Conservation (phyloP, 2,113 vertebrate genomes). For the Psilopogon haemacephalus region DNA sequence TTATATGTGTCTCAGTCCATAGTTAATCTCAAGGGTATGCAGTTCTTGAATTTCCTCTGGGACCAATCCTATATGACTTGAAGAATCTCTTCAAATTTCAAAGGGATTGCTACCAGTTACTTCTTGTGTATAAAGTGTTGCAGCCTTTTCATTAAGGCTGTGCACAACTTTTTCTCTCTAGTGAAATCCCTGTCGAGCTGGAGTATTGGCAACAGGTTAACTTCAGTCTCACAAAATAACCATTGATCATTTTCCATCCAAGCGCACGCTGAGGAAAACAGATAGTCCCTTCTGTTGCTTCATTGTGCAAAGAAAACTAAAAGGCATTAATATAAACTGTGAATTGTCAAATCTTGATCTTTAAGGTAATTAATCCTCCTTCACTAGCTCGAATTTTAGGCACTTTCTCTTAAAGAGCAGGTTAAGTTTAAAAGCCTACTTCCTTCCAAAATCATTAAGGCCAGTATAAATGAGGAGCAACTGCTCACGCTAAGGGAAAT, state of each 20-base stretch:
- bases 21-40: not conserved
- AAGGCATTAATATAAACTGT: not conserved
- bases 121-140: not conserved
- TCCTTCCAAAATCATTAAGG: constrained; percentile 27
- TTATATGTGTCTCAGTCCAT: not conserved
- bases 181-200: not conserved
- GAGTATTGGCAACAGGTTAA: not conserved
- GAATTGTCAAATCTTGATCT: not conserved
- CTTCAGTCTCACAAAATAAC: constrained; percentile 4
- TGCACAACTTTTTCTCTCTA: not conserved
- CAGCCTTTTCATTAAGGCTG: not conserved
- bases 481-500: constrained; percentile 7
- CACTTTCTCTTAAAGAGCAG: not conserved
- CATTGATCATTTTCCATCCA: not conserved
- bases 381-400: not conserved
- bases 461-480: constrained; percentile 17
- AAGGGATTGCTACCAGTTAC: not conserved
- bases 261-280: not conserved
- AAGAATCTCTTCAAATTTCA: not conserved
- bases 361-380: constrained; percentile 6
- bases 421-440: constrained; percentile 27
- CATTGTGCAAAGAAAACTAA: not conserved
- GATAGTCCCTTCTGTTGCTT: not conserved
- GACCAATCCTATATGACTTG: not conserved
- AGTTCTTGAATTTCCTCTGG: not conserved